A percentile compares a stretch with the other conserved stretches of the same genome.
These are phyloP conservation scores for Paralvinella palmiformis DNA, from an alignment of 1,140 invertebrate genomes.

Conservation along the genomic window DNA sequence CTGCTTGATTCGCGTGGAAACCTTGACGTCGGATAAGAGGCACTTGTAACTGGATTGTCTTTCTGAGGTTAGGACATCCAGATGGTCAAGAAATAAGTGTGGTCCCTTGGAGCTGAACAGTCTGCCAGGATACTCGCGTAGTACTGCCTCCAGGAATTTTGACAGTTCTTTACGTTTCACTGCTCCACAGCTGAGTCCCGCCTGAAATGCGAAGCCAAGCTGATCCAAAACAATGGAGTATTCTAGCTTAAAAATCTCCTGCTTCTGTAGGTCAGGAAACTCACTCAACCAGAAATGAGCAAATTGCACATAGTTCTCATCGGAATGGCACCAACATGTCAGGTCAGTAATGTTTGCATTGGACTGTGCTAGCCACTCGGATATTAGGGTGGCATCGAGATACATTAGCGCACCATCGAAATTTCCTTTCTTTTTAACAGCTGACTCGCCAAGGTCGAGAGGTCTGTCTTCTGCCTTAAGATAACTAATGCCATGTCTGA, in stretches of 20 bases:
- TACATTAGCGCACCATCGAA: slow-evolving; percentile 39
- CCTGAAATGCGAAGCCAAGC: slow-evolving; percentile 42
- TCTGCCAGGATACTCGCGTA: slow-evolving; percentile 44
- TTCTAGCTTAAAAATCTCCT: slow-evolving; percentile 45
- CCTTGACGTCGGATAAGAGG: slow-evolving; percentile 44
- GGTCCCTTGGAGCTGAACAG: slow-evolving; percentile 36
- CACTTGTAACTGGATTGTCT: slow-evolving; percentile 37
- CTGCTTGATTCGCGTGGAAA: slow-evolving; percentile 43
- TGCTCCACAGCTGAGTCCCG: slow-evolving; percentile 35
- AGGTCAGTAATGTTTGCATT: slow-evolving; percentile 38
- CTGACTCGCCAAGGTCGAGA: slow-evolving; percentile 16
- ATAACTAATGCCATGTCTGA: background rate
- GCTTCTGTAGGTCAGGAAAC: slow-evolving; percentile 39
- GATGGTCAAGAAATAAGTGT: slow-evolving; percentile 43
- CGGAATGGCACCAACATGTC: slow-evolving; percentile 31
- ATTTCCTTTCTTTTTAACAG: slow-evolving; percentile 20
- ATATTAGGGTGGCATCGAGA: slow-evolving; percentile 47
- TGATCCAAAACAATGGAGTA: slow-evolving; percentile 43
- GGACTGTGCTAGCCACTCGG: slow-evolving; percentile 40
- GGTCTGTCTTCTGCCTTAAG: background rate
- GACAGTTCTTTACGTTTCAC: slow-evolving; percentile 33
- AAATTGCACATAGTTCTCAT: slow-evolving; percentile 46
- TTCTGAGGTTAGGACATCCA: slow-evolving; percentile 45
- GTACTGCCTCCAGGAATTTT: slow-evolving; percentile 38
- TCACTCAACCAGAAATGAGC: slow-evolving; percentile 48